Evolutionary conservation across 2,113 vertebrate species (phyloP), one percentile per base, ranked within the genome.

Genomic region (Panurus biarmicus): DNA sequence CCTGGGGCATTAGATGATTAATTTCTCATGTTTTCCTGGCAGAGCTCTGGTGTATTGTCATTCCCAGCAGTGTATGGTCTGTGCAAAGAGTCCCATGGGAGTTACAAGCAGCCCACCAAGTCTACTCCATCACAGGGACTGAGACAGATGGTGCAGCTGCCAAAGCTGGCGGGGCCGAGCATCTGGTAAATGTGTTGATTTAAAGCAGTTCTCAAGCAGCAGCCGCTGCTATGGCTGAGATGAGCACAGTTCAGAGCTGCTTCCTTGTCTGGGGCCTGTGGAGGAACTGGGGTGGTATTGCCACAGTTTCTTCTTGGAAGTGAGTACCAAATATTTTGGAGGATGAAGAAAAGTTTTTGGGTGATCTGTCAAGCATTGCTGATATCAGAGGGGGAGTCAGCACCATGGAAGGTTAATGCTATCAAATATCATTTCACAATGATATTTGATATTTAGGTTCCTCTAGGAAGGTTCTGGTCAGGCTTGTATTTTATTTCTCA

Each of bases 131-230:
- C 93, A 94, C 0, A 0, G 58, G 35, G 20, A 29, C 54, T 50
- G 84, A 85, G 70, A 78, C 80, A 90, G 86, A 90, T 89, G 94
- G 91, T 61, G 76, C 93, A 70, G 91, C 89, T 94, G 91, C 93
- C 94, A 78, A 60, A 81, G 53, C 58, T 73, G 66, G 62, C 1
- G 0, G 44, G 58, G 33, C 80, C 0, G 5, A 87, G 47, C 84
- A 89, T 71, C 87, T 93, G 94, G 81, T 58, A 33, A 62, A 70
- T 44, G 15, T 24, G 31, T 79, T 94, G 93, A 94, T 93, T 93
- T 94, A 90, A 93, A 83, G 91, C 72, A 81, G 60, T 79, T 93
- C 72, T 92, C 53, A 86, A 83, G 90, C 28, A 88, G 57, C 8
- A 4, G 64, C 51, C 5, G 0, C 56, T 51, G 72, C 88, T 73